phyloP scores from a whole-genome alignment of 2,797 vertebrate genomes.

The Pyrocephalus nanus region DNA sequence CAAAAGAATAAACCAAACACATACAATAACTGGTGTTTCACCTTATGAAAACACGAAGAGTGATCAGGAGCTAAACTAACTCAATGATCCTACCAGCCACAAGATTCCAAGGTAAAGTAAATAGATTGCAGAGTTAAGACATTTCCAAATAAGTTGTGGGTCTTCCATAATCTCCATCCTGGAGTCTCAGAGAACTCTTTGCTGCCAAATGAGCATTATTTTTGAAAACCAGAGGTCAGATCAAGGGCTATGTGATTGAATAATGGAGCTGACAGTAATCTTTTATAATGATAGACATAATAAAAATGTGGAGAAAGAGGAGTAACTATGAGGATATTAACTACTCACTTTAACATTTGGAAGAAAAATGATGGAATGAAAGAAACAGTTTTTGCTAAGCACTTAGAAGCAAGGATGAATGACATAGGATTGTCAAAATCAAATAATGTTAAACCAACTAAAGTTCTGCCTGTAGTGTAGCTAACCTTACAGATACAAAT shows the following conservation, averaged over 20 bases:
- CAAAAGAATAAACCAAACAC: neutral
- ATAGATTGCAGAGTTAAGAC: neutral
- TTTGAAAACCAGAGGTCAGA: neutral
- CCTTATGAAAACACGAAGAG: neutral
- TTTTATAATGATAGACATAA: neutral
- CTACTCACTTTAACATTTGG: neutral
- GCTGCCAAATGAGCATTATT: neutral
- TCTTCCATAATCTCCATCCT: neutral
- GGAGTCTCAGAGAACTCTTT: neutral
- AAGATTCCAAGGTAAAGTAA: neutral
- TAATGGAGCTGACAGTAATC: neutral
- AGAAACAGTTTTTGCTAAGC: neutral
- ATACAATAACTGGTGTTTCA: neutral
- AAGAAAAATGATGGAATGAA: neutral
- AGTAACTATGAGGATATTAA: neutral
- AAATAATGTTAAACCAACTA: neutral
- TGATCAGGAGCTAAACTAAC: neutral
- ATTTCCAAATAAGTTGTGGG: neutral
- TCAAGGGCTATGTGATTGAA: neutral
- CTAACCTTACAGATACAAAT: neutral
- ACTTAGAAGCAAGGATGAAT: neutral
- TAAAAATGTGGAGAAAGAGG: neutral
- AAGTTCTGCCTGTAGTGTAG: neutral
- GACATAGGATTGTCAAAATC: neutral
- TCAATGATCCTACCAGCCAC: neutral